A percentile compares a stretch with the other conserved stretches of the same genome.
phyloP scores from a whole-genome alignment of 2,113 vertebrate species.

The Vulpes lagopus region DNA sequence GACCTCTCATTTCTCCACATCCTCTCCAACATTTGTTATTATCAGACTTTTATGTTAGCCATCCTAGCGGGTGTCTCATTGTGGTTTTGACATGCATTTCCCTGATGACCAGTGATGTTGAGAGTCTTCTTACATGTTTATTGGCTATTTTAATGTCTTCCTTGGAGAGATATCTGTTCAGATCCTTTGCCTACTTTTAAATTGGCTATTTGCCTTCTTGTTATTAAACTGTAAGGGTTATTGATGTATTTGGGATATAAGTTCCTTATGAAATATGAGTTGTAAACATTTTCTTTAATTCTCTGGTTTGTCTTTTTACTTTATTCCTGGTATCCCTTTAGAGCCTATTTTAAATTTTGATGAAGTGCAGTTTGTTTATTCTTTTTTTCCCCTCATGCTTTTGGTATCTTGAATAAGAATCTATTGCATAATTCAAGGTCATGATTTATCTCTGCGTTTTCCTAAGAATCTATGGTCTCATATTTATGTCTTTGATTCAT shows the following conservation, averaged over 20 bases:
- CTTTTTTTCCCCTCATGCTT: neutral
- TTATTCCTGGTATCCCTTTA: neutral
- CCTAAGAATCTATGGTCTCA: neutral
- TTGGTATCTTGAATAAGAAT: neutral
- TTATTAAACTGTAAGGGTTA: neutral
- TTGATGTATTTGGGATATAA: neutral
- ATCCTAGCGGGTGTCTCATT: neutral
- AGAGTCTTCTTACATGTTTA: neutral
- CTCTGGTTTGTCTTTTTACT: neutral
- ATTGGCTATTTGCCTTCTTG: neutral
- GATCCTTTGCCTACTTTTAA: neutral
- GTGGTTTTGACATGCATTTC: neutral
- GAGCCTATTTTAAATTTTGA: neutral
- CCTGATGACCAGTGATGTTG: neutral
- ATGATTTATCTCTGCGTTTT: neutral
- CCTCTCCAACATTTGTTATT: neutral
- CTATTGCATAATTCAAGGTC: neutral
- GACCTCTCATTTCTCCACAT: neutral
- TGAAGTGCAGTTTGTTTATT: neutral
- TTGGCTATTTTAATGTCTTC: neutral
- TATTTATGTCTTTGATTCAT: neutral
- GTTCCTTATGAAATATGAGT: neutral
- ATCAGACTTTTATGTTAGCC: neutral
- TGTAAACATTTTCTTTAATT: slow-evolving; percentile 19
- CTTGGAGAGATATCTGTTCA: neutral